These are phyloP conservation scores for Drosophila saltans DNA, from an alignment of 1,140 invertebrate species.

Conservation along the genomic window DNA sequence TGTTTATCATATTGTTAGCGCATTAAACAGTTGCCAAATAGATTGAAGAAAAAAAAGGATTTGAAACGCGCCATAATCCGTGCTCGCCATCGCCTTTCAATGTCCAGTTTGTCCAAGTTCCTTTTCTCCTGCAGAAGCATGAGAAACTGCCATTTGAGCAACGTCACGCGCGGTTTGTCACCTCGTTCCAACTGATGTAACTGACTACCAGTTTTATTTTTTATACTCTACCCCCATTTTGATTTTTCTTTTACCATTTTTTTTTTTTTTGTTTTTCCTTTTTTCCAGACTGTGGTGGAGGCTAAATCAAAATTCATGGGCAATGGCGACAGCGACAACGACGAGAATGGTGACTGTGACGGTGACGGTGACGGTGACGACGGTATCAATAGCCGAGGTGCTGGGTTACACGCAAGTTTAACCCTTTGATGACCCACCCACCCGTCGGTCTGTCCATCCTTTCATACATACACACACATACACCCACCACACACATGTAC, in stretches of 20 bases:
- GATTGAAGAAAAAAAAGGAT: conserved; percentile 33
- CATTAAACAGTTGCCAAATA: neutral
- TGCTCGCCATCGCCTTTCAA: conserved; percentile 56
- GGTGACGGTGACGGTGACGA: conserved; percentile 46
- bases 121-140: neutral
- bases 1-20: too few relatives aligned
- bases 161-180: conserved; percentile 74
- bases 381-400: conserved; percentile 64
- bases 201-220: conserved; percentile 19
- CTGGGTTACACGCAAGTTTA: conserved; percentile 74
- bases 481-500: conserved; percentile 67
- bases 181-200: conserved; percentile 53
- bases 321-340: conserved; percentile 48
- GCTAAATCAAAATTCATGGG: conserved; percentile 82
- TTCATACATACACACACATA: neutral
- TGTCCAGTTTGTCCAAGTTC: neutral
- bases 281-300: conserved; percentile 17
- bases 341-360: conserved; percentile 32
- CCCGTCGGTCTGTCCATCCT: neutral
- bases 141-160: conserved; percentile 24
- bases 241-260: conserved; percentile 10
- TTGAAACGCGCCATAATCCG: conserved; percentile 69
- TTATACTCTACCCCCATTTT: neutral
- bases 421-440: conserved; percentile 69
- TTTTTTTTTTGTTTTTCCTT: conserved; percentile 10